These are phyloP conservation scores for Macropis europaea DNA, from an alignment of 2,888 invertebrate species.

Conservation along the genomic window DNA sequence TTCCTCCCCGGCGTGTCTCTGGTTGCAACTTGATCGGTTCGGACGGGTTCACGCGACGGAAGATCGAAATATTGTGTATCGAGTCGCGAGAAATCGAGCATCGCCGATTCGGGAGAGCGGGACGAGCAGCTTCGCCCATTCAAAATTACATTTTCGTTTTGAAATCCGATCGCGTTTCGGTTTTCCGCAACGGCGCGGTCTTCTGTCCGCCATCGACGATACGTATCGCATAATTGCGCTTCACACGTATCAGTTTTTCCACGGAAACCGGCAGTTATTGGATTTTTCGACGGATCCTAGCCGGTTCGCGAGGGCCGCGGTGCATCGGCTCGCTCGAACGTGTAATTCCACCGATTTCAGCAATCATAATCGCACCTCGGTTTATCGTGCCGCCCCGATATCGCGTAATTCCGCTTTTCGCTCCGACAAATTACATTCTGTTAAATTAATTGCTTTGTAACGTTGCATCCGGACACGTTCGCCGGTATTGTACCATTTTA, in stretches of 20 bases:
- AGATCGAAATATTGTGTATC: constrained; percentile 52
- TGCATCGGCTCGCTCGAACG: neutral
- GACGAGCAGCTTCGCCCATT: constrained; percentile 30
- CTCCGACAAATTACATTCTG: neutral
- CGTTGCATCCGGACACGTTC: too few relatives aligned
- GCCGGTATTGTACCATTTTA: too few relatives aligned
- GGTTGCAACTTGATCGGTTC: constrained; percentile 36
- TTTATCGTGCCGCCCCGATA: neutral
- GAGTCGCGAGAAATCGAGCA: constrained; percentile 42
- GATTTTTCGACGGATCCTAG: constrained; percentile 33
- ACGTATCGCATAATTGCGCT: constrained; percentile 33
- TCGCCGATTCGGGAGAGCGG: constrained; percentile 11
- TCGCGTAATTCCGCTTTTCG: neutral
- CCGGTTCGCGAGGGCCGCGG: neutral
- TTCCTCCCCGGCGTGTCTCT: too few relatives aligned
- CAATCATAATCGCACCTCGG: constrained; percentile 1
- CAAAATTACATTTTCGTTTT: constrained; percentile 47
- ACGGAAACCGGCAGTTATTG: constrained; percentile 24
- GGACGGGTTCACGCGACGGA: constrained; percentile 46
- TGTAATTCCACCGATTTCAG: neutral
- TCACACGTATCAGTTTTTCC: constrained; percentile 4
- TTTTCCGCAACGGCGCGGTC: neutral
- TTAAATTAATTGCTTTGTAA: neutral
- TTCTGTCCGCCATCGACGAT: constrained; percentile 3
- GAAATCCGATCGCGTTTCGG: constrained; percentile 32